Evolutionary conservation across 2,888 invertebrate species (phyloP), one percentile per base, ranked within the genome.

Genomic region (Polydrusus tereticollis): DNA sequence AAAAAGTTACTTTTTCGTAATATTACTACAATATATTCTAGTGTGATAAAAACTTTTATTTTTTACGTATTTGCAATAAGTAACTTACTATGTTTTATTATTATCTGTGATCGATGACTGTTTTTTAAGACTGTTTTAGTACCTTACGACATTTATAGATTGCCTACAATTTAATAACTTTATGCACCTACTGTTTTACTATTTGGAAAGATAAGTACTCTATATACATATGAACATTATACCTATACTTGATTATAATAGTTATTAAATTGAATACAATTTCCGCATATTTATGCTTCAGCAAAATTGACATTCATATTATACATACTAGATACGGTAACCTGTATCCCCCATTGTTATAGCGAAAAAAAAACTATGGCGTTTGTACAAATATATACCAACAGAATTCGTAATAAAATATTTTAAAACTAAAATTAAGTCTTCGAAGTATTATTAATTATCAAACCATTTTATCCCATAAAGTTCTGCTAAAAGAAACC

Each of bases 141-240:
- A 55, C 26, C 14, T 52, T 14, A 52, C 52, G 20, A 45, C 23
- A 8, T 41, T 58, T 26, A 29, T 43, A 43, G 29, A 68, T 57
- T 69, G 69, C 63, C 63, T 69, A 63, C 69, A 69, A 69, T 69
- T 69, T 69, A 63, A 69, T 63, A 69, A 69, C 63, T 63, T 58
- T 57, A 12, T 65, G 57, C 14, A 41, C 4, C 62, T 45, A 29
- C 45, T 58, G 57, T 29, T 41, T 62, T 14, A 43, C 26, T 45
- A 14, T 26, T 36, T 58, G 14, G 12, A 58, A 38, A n/a, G n/a
- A n/a, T n/a, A n/a, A 6, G 7, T 58, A 58, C 38, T 55, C 18
- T 43, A 45, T 45, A 5, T 8, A 8, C 20, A 20, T n/a, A 36
- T 5, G 1, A 20, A 47, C 23, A 47, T 14, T 21, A n/a, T 45